Percentiles rank a stretch among this genome's conserved stretches.
These are phyloP conservation scores for Tryphoninae sp. DNA, from an alignment of 2,888 invertebrate species.

Conservation along the genomic window DNA sequence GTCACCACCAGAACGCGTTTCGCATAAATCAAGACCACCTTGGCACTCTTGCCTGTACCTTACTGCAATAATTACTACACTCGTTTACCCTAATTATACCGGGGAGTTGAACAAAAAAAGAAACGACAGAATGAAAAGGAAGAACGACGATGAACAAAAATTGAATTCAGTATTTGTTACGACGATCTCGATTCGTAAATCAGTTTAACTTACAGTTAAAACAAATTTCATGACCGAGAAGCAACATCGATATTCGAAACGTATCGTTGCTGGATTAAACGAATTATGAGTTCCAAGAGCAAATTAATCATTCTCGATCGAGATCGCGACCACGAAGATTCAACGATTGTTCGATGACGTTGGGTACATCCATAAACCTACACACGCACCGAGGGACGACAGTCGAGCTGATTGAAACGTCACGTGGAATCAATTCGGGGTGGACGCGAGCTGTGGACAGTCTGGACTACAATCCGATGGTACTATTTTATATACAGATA, in stretches of 20 bases:
- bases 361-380: background rate
- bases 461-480: background rate
- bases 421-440: slow-evolving; percentile 17
- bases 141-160: background rate
- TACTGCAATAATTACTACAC: slow-evolving; percentile 60
- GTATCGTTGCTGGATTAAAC: background rate
- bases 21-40: slow-evolving; percentile 63
- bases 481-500: too few relatives aligned
- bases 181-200: background rate
- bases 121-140: background rate
- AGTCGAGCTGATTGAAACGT: slow-evolving; percentile 27
- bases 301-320: background rate
- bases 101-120: slow-evolving; percentile 9
- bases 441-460: background rate
- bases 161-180: background rate
- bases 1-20: slow-evolving; percentile 57
- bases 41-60: slow-evolving; percentile 32
- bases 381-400: background rate
- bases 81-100: slow-evolving; percentile 50
- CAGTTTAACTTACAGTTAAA: background rate
- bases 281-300: background rate
- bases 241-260: background rate
- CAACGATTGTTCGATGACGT: background rate
- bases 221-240: background rate
- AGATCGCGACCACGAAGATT: background rate